Evolutionary conservation across 2,113 vertebrate species (phyloP).

Genomic region (Lophius piscatorius): DNA sequence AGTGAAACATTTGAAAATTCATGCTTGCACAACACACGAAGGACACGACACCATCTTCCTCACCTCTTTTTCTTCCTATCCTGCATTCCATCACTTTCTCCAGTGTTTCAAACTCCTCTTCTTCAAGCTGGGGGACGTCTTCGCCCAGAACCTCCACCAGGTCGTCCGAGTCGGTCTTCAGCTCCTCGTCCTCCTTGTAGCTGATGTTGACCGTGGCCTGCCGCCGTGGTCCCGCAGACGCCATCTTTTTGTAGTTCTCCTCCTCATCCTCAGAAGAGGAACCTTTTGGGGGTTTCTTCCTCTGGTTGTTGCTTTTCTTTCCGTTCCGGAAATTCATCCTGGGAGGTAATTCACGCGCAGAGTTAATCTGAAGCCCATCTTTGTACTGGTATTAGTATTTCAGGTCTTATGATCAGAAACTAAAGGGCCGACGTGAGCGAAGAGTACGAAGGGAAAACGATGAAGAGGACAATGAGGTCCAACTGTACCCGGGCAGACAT

Average conservation of each 20-base stretch:
- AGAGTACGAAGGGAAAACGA: neutral
- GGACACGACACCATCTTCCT: neutral
- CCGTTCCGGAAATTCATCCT: conserved; percentile 91
- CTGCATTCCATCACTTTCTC: conserved; percentile 95
- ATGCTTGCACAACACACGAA: neutral
- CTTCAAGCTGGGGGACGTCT: conserved; percentile 93
- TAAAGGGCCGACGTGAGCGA: neutral
- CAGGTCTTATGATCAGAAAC: neutral
- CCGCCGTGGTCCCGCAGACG: conserved; percentile 88
- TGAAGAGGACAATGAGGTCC: no score
- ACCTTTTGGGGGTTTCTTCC: conserved; percentile 85
- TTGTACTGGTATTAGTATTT: neutral
- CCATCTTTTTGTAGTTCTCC: conserved; percentile 85
- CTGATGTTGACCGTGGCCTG: conserved; percentile 97
- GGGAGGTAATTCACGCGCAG: neutral
- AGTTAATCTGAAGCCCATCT: neutral
- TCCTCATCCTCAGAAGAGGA: conserved; percentile 89
- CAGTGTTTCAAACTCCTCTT: conserved; percentile 98
- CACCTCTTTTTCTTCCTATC: conserved; percentile 92
- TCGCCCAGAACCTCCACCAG: conserved; percentile 94
- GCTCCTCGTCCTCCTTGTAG: conserved; percentile 97
- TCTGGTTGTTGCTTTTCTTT: conserved; percentile 86
- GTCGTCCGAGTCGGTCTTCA: conserved; percentile 97
- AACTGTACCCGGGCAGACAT: neutral
- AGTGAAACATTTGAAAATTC: no score